These are phyloP conservation scores for Fragum sueziense DNA, from an alignment of 2,888 invertebrate species.

Conservation along the genomic window DNA sequence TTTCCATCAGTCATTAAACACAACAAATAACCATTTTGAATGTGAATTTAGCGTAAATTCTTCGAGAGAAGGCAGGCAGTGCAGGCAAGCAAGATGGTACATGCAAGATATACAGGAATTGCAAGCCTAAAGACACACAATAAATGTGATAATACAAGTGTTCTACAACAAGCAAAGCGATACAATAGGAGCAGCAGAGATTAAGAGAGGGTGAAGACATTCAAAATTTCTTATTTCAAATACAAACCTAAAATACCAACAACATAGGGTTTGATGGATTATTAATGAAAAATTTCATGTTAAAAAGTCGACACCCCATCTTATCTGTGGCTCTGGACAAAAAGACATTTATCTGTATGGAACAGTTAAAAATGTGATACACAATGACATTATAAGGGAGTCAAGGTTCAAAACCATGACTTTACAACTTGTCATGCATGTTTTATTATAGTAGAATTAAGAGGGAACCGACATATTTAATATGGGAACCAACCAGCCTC, in stretches of 20 bases:
- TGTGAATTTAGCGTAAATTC: too few relatives aligned
- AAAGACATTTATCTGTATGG: background rate
- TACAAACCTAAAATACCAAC: too few relatives aligned
- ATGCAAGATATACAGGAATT: conserved; percentile 6
- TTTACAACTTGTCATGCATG: conserved; percentile 12
- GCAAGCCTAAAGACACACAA: conserved; percentile 2
- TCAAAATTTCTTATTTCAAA: too few relatives aligned
- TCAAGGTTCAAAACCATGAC: conserved; percentile 15
- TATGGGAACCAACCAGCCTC: conserved; percentile 19
- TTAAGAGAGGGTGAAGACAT: too few relatives aligned
- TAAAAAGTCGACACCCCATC: too few relatives aligned
- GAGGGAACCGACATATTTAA: conserved; percentile 18
- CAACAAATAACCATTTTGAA: too few relatives aligned
- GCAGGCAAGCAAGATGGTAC: background rate
- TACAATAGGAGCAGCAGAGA: too few relatives aligned
- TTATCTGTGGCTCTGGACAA: too few relatives aligned
- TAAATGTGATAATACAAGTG: background rate
- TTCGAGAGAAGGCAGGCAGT: background rate
- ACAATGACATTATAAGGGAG: background rate
- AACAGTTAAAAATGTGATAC: conserved; percentile 11
- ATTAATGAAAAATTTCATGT: too few relatives aligned
- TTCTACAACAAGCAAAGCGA: conserved; percentile 22
- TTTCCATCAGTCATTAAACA: too few relatives aligned
- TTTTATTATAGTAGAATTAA: background rate
- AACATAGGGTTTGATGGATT: too few relatives aligned